Evolutionary conservation across 2,797 vertebrate species (phyloP).

Genomic region (Lacerta bilineata): DNA sequence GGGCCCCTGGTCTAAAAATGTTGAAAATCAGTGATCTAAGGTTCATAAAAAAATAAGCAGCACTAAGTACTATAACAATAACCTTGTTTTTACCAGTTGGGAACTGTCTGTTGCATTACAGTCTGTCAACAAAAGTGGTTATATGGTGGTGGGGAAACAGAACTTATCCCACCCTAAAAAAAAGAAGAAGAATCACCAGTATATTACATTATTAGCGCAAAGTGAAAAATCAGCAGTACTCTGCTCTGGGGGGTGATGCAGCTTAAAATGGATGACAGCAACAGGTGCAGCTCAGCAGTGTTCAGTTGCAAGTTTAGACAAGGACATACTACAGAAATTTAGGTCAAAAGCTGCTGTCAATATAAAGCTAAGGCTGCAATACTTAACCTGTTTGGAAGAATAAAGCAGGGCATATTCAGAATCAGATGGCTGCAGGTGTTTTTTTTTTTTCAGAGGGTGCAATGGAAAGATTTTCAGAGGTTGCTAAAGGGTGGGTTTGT

Average conservation of each 20-base stretch:
- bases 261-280: slow-evolving; percentile 8
- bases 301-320: slow-evolving; percentile 9
- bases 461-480: neutral
- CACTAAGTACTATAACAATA: neutral
- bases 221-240: neutral
- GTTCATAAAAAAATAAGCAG: neutral
- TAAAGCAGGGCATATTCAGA: neutral
- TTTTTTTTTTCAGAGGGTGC: neutral
- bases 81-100: neutral
- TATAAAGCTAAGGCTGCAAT: neutral
- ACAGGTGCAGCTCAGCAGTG: neutral
- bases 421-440: neutral
- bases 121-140: neutral
- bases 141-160: neutral
- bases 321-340: neutral
- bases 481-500: neutral
- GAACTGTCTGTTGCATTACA: neutral
- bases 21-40: neutral
- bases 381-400: neutral
- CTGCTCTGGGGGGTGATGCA: neutral
- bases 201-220: neutral
- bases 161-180: neutral
- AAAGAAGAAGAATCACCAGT: neutral
- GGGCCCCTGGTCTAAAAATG: neutral
- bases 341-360: neutral